Evolutionary conservation across 2,888 invertebrate genomes (phyloP).

Genomic region (Calameuta filiformis): DNA sequence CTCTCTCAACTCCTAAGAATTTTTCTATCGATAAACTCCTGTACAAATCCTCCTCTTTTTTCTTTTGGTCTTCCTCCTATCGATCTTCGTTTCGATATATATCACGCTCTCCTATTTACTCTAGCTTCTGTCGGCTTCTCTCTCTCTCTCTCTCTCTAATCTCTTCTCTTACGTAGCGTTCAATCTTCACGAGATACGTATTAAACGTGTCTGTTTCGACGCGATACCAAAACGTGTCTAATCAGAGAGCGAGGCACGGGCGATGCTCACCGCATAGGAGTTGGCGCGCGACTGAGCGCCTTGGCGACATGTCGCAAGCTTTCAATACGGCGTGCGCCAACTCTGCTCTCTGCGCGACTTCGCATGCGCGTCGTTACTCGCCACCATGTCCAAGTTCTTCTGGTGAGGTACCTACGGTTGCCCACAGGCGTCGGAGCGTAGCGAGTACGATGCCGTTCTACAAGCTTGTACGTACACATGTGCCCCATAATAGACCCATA

Average conservation of each 20-base stretch:
- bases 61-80: neutral
- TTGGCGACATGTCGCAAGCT: constrained; percentile 63
- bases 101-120: neutral
- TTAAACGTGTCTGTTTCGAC: neutral
- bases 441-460: neutral
- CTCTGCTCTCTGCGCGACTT: constrained; percentile 33
- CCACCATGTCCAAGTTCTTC: neutral
- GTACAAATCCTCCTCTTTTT: neutral
- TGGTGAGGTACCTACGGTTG: neutral
- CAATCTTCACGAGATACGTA: neutral
- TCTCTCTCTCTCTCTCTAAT: neutral
- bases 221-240: constrained; percentile 6
- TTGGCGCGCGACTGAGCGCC: constrained; percentile 63
- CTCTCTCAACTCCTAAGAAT: neutral
- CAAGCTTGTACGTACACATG: neutral
- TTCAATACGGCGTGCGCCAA: constrained; percentile 60
- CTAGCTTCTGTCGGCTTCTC: neutral
- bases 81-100: neutral
- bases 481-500: neutral
- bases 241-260: neutral
- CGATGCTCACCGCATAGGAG: constrained; percentile 43
- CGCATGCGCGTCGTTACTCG: constrained; percentile 46
- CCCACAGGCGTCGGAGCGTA: neutral
- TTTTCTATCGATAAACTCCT: neutral
- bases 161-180: neutral